Evolutionary conservation across 2,888 invertebrate genomes (phyloP), one percentile per base, ranked within the genome.

Genomic region (Temnothorax ravouxi): DNA sequence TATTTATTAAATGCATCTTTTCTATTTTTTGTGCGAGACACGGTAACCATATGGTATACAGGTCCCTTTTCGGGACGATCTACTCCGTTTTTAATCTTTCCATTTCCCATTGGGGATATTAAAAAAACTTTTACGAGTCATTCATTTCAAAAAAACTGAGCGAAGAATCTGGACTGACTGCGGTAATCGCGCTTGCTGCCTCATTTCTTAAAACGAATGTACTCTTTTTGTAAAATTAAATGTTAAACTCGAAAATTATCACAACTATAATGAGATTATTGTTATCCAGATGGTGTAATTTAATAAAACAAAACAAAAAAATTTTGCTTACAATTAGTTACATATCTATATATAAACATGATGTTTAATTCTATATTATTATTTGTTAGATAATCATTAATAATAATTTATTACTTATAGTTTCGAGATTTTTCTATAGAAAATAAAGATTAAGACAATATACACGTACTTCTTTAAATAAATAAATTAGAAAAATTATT

Each of bases 21-120:
- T 62, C n/a, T 50, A 50, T 75, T 75, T 75, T 77, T 77, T 13
- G 11, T 38, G 25, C 2, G n/a, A 38, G n/a, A 15, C 5, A 5
- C 18, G 13, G 5, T 8, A 18, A 76, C 9, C 6, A 18, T 66
- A 52, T 52, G 34, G 3, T 8, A 34, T 34, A 34, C 34, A 34
- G 6, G n/a, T 8, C 0, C 3, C 25, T n/a, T 25, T 52, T 52
- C 29, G 4, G 29, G 29, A 29, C 64, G 21, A n/a, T 47, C n/a
- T 44, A 29, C 5, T 64, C 38, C 13, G 25, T 41, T 77, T 67
- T 69, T 54, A 6, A 76, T 38, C n/a, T 52, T 66, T 11, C 11
- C 44, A 3, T 18, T 47, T 62, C 8, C n/a, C 9, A 29, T 54
- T 52, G 11, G 25, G 25, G 41, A 25, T 77, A 25, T 77, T 62